phyloP scores from a whole-genome alignment of 2,113 vertebrate species.

The Atrichornis clamosus region DNA sequence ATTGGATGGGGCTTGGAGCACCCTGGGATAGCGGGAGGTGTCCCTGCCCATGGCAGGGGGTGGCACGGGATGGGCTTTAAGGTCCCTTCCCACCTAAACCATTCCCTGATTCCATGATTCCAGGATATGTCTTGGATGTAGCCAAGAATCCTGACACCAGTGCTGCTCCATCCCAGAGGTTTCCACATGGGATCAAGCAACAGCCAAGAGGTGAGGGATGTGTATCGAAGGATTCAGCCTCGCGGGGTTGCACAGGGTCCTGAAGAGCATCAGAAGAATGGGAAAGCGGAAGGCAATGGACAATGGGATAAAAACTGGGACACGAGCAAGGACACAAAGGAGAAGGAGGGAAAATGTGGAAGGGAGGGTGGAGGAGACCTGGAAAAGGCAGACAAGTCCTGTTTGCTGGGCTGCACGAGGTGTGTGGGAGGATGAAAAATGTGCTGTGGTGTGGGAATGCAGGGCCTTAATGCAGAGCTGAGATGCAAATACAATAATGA shows the following conservation, averaged over 20 bases:
- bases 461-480: neutral
- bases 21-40: neutral
- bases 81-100: neutral
- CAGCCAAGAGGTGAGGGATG: neutral
- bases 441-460: neutral
- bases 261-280: neutral
- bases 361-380: neutral
- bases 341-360: neutral
- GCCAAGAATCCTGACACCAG: neutral
- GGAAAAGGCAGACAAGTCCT: neutral
- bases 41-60: neutral
- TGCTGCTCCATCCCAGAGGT: neutral
- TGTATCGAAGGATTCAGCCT: too few relatives aligned
- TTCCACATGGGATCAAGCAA: neutral
- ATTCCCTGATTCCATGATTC: neutral
- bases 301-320: neutral
- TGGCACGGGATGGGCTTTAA: neutral
- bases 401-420: neutral
- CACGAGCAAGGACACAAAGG: neutral
- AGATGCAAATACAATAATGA: neutral
- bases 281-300: neutral
- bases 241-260: neutral
- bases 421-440: slow-evolving; percentile 23
- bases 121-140: neutral
- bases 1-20: neutral